Conservation (phyloP, 1,140 invertebrate genomes). For the Drosophila auraria region DNA sequence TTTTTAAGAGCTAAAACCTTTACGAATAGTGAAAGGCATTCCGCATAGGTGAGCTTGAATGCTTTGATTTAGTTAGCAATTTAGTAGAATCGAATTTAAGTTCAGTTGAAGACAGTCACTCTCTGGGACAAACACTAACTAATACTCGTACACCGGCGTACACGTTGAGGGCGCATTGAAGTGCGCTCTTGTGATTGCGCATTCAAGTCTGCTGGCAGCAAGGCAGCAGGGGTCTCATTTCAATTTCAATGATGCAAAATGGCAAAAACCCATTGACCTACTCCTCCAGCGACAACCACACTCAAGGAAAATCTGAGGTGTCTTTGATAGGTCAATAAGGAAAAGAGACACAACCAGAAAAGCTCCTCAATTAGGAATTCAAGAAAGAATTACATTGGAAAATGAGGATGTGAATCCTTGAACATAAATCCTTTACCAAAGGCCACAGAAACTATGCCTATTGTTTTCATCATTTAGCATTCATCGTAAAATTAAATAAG, state of each 20-base stretch:
- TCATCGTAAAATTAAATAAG: too few relatives aligned
- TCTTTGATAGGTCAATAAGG: background rate
- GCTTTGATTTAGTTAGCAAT: background rate
- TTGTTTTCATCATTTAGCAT: too few relatives aligned
- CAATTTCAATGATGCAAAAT: slow-evolving; percentile 61
- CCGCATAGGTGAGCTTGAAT: background rate
- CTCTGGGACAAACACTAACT: background rate
- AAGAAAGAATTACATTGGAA: too few relatives aligned
- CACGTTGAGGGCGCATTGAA: slow-evolving; percentile 21
- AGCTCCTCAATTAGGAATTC: background rate
- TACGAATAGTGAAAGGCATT: background rate
- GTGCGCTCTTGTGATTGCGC: slow-evolving; percentile 44
- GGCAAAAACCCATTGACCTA: slow-evolving; percentile 67
- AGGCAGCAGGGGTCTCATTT: slow-evolving; percentile 45
- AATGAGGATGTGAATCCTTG: too few relatives aligned
- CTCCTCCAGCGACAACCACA: slow-evolving; percentile 25
- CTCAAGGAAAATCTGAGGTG: slow-evolving; percentile 2
- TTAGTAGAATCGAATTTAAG: slow-evolving; percentile 4
- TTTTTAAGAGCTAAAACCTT: too few relatives aligned
- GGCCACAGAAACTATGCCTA: too few relatives aligned
- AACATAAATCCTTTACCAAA: too few relatives aligned
- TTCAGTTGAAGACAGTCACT: slow-evolving; percentile 2
- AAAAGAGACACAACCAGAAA: background rate
- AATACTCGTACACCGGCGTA: slow-evolving; percentile 5
- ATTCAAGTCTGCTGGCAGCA: slow-evolving; percentile 36